phyloP scores from a whole-genome alignment of 2,113 vertebrate genomes.

The Eurystomus gularis region DNA sequence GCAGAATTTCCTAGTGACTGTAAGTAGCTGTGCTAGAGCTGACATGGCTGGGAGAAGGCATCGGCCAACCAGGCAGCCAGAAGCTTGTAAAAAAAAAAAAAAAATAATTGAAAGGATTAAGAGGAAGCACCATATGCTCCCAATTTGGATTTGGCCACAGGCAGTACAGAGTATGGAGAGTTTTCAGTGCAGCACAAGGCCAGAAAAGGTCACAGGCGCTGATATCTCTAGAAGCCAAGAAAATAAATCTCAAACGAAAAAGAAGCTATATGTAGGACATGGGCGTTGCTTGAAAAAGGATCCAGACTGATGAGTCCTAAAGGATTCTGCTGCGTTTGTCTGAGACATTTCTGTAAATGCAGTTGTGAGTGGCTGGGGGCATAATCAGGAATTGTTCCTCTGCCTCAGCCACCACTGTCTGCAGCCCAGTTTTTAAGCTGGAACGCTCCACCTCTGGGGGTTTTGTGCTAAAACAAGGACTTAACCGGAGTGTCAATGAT shows the following conservation, averaged over 20 bases:
- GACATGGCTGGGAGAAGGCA: neutral
- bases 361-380: neutral
- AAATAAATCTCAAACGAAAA: neutral
- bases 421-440: neutral
- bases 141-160: neutral
- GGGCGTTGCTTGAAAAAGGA: neutral
- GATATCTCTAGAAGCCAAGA: neutral
- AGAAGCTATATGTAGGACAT: neutral
- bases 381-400: neutral
- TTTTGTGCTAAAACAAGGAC: neutral
- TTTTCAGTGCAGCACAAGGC: neutral
- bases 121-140: neutral
- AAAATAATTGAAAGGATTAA: neutral
- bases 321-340: neutral
- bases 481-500: neutral
- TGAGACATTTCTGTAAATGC: neutral
- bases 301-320: neutral
- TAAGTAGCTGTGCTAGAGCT: accelerated
- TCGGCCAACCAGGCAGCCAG: neutral
- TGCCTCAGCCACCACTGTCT: neutral
- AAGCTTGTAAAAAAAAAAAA: neutral
- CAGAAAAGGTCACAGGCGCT: neutral
- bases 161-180: neutral
- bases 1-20: neutral
- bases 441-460: neutral